Evolutionary conservation across 2,113 vertebrate species (phyloP).

Genomic region (Micronycteris hirsuta): DNA sequence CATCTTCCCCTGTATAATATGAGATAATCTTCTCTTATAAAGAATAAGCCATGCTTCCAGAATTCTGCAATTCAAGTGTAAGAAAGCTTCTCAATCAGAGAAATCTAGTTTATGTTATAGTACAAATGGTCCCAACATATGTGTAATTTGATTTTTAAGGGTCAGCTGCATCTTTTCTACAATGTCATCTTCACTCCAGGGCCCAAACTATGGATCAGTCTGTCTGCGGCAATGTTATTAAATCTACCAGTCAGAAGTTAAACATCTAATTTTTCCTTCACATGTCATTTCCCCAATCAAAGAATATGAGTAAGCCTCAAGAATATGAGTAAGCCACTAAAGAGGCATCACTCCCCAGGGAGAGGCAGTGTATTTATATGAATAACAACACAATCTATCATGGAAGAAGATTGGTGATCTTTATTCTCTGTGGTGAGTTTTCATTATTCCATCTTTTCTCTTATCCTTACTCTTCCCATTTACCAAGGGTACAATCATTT

Average conservation of each 20-base stretch:
- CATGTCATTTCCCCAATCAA: not conserved
- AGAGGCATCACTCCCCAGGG: not conserved
- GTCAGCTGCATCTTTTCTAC: not conserved
- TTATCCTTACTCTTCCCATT: not conserved
- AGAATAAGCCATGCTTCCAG: not conserved
- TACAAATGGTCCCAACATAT: not conserved
- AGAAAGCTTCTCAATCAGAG: not conserved
- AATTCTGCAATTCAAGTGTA: not conserved
- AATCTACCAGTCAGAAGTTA: not conserved
- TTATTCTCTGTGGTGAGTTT: not conserved
- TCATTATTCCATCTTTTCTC: not conserved
- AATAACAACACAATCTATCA: not conserved
- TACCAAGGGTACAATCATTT: not conserved
- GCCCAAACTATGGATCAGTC: not conserved
- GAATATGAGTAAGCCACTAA: not conserved
- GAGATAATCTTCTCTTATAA: not conserved
- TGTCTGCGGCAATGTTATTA: not conserved
- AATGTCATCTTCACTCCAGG: not conserved
- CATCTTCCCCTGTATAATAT: not conserved
- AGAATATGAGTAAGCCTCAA: not conserved
- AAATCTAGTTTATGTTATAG: not conserved
- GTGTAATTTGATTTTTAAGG: not conserved
- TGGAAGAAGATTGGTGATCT: not conserved
- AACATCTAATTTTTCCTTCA: not conserved
- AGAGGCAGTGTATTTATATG: not conserved